phyloP scores from a whole-genome alignment of 35 echinoderm and acorn worm genomes.

The Heliocidaris tuberculata region DNA sequence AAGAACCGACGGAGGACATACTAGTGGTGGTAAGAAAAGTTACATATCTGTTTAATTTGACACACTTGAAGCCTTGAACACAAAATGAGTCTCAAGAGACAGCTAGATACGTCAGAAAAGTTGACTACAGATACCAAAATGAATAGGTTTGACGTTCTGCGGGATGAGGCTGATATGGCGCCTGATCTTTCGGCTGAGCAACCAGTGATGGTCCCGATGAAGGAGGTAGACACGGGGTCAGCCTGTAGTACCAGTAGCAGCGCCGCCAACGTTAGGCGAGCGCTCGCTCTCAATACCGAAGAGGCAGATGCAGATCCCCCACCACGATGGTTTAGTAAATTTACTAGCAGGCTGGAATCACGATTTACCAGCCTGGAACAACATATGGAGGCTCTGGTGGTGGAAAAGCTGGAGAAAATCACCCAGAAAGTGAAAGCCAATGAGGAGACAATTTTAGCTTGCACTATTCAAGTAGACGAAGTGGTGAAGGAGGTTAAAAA shows the following conservation, averaged over 20 bases:
- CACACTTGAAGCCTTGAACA: not conserved
- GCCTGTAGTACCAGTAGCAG: not conserved
- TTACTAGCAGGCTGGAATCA: not conserved
- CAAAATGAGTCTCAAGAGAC: conserved; percentile 13
- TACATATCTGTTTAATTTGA: not conserved
- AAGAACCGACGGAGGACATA: conserved; percentile 16
- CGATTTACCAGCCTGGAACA: conserved; percentile 5
- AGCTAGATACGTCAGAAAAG: conserved; percentile 22
- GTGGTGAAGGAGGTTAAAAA: conserved; percentile 24
- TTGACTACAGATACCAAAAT: not conserved
- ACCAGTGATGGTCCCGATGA: not conserved
- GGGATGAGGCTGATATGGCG: not conserved
- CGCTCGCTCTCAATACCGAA: not conserved
- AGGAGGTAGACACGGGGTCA: not conserved
- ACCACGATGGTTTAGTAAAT: conserved; percentile 34
- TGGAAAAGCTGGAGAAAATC: conserved; percentile 31
- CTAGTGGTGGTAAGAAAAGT: conserved; percentile 11
- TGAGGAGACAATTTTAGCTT: not conserved
- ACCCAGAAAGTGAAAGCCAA: conserved; percentile 6
- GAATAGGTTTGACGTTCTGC: not conserved
- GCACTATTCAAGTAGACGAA: conserved; percentile 23
- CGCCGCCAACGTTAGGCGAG: not conserved
- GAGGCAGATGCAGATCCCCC: not conserved
- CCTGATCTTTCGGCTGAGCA: conserved; percentile 10
- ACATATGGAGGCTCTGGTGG: conserved; percentile 17